Conservation (phyloP, 2,113 vertebrate genomes). For the Misgurnus anguillicaudatus region DNA sequence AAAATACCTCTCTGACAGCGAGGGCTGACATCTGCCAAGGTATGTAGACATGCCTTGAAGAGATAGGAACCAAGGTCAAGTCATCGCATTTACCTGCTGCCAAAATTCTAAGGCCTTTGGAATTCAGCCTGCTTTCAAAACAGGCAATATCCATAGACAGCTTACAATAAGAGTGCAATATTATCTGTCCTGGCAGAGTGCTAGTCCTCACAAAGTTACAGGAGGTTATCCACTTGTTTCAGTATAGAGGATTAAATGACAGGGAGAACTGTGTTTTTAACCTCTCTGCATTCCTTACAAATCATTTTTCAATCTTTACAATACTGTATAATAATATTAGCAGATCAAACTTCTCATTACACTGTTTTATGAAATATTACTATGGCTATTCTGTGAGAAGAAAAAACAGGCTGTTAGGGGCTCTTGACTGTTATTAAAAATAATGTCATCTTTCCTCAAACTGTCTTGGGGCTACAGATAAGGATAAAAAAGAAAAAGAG, state of each 20-base stretch:
- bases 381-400: neutral
- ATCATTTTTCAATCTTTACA: neutral
- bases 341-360: neutral
- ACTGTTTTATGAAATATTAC: neutral
- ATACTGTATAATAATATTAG: neutral
- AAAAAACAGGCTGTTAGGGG: neutral
- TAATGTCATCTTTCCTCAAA: slow-evolving; percentile 9
- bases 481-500: slow-evolving; percentile 7
- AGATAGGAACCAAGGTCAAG: slow-evolving; percentile 68
- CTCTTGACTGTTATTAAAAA: slow-evolving; percentile 26
- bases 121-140: slow-evolving; percentile 60
- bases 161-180: slow-evolving; percentile 18
- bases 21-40: slow-evolving; percentile 70
- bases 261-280: neutral
- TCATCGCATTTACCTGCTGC: slow-evolving; percentile 56
- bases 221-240: slow-evolving; percentile 38
- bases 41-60: slow-evolving; percentile 68
- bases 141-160: slow-evolving; percentile 49
- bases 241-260: neutral
- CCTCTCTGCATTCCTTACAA: neutral
- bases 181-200: slow-evolving; percentile 28
- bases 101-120: slow-evolving; percentile 57
- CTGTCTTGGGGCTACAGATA: slow-evolving; percentile 32
- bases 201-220: slow-evolving; percentile 29
- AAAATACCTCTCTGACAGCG: slow-evolving; percentile 66